Conservation (phyloP, 2,797 vertebrate species). For the Rhincodon typus region DNA sequence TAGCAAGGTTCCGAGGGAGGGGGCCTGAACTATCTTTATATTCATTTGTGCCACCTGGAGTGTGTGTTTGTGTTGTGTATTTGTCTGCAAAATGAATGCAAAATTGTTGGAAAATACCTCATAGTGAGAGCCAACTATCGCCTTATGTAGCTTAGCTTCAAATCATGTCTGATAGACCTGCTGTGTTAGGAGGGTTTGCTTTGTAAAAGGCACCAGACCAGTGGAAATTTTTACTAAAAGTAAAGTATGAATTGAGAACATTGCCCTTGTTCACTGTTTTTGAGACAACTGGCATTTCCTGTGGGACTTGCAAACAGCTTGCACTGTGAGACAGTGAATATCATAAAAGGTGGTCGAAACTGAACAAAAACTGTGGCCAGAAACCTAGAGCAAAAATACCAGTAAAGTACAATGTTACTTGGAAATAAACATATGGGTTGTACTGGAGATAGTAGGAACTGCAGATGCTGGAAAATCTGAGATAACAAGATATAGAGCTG, state of each 20-base stretch:
- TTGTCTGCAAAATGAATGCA: neutral
- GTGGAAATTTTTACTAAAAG: neutral
- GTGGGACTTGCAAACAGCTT: neutral
- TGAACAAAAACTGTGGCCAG: neutral
- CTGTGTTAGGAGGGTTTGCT: neutral
- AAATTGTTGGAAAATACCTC: neutral
- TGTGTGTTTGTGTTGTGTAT: neutral
- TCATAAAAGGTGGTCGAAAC: neutral
- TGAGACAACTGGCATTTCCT: neutral
- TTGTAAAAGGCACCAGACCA: too few relatives aligned
- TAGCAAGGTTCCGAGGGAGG: neutral
- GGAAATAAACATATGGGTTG: too few relatives aligned
- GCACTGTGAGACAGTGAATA: neutral
- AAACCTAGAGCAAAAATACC: neutral
- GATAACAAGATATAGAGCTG: too few relatives aligned
- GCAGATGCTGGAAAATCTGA: too few relatives aligned
- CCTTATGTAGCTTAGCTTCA: neutral
- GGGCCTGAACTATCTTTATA: neutral
- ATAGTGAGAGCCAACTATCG: neutral
- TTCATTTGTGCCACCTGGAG: neutral
- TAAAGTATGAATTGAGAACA: neutral
- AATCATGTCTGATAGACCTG: neutral
- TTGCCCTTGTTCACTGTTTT: too few relatives aligned
- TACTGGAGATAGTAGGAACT: too few relatives aligned
- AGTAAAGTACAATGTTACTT: too few relatives aligned